Percentiles rank a stretch among this genome's conserved stretches.
These are phyloP conservation scores for Drosophila differens DNA, from an alignment of 2,888 invertebrate genomes.

Conservation along the genomic window DNA sequence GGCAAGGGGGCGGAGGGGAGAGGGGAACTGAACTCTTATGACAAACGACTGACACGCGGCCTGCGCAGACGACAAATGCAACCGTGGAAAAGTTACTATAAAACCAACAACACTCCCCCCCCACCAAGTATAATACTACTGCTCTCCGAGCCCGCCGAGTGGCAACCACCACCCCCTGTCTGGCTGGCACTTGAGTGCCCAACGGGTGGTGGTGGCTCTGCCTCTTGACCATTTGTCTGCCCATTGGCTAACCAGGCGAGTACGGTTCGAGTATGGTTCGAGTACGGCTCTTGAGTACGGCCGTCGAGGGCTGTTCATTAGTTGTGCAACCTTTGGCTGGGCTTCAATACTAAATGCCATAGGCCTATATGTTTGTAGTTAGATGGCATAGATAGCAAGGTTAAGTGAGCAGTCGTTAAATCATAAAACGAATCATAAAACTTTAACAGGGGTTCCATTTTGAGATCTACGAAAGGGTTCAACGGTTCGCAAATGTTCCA, in stretches of 20 bases:
- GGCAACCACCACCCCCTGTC: constrained; percentile 8
- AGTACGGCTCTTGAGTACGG: not conserved
- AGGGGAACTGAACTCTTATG: constrained; percentile 40
- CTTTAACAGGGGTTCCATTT: not conserved
- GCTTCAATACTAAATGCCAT: constrained; percentile 60
- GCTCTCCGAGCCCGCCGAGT: not conserved
- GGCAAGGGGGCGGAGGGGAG: constrained; percentile 9
- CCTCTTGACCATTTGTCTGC: constrained; percentile 61
- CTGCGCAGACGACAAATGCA: constrained; percentile 79
- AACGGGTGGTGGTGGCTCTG: constrained; percentile 28
- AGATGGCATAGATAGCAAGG: constrained; percentile 69
- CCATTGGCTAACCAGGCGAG: constrained; percentile 62
- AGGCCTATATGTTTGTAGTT: constrained; percentile 58
- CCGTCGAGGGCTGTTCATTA: constrained; percentile 54
- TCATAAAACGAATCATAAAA: constrained; percentile 16
- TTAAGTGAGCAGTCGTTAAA: constrained; percentile 50
- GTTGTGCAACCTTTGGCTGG: constrained; percentile 48
- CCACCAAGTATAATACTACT: not conserved
- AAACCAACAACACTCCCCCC: constrained; percentile 2
- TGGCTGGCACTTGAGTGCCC: constrained; percentile 43
- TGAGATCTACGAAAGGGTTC: not conserved
- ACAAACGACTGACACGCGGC: constrained; percentile 80
- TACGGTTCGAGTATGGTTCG: not conserved
- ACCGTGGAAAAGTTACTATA: constrained; percentile 40
- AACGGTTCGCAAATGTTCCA: not conserved